Conservation (phyloP, 2,888 invertebrate species). For the Didymodactylos carnosus region DNA sequence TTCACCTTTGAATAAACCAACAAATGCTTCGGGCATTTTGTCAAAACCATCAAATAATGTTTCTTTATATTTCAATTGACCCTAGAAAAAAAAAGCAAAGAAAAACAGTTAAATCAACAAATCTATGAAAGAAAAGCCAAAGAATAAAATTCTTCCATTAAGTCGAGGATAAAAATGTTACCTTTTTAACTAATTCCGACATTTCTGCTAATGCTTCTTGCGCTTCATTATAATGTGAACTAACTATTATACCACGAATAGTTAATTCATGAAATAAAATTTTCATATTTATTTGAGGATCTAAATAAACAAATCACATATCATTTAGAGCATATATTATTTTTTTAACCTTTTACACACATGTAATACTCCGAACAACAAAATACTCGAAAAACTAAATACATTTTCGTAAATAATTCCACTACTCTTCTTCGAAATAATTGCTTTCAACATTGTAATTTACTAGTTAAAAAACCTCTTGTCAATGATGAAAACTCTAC, state of each 20-base stretch:
- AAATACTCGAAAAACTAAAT: no score
- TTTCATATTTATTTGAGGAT: constrained; percentile 24
- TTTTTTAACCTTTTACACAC: no score
- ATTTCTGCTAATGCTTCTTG: constrained; percentile 46
- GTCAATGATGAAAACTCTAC: no score
- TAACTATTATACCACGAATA: constrained; percentile 45
- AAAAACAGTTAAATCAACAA: no score
- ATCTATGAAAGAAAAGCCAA: no score
- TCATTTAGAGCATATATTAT: neutral
- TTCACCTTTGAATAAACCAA: constrained; percentile 45
- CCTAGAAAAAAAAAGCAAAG: constrained; percentile 37
- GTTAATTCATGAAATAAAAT: constrained; percentile 43
- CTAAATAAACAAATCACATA: constrained; percentile 13
- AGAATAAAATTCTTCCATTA: no score
- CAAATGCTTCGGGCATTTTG: constrained; percentile 50
- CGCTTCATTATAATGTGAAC: constrained; percentile 43
- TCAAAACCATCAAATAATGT: constrained; percentile 52
- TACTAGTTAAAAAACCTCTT: no score
- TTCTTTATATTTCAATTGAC: constrained; percentile 50
- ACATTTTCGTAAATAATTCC: no score
- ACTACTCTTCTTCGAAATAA: no score
- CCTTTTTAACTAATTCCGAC: constrained; percentile 20
- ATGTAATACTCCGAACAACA: no score
- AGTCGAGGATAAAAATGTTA: no score
- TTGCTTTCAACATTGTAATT: no score